phyloP scores from a whole-genome alignment of 1,140 invertebrate species.

The Eriocheir sinensis region DNA sequence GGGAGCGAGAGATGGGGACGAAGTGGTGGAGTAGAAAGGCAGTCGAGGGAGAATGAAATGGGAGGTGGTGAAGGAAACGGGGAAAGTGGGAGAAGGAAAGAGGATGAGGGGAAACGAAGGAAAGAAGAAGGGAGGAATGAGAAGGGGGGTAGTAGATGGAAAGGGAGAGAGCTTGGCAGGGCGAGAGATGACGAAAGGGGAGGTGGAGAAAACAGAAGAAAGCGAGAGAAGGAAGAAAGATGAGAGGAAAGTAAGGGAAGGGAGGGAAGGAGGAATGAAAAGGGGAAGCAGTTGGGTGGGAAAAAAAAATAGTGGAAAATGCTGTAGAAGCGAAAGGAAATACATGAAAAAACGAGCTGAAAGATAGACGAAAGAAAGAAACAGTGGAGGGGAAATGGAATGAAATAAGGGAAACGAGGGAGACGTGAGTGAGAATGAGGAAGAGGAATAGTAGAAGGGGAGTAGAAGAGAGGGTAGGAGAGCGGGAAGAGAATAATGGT shows the following conservation, averaged over 20 bases:
- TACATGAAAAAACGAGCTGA: no score
- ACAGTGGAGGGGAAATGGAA: background rate
- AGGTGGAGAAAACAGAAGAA: background rate
- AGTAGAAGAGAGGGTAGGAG: background rate
- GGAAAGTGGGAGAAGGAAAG: no score
- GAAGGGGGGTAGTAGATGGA: background rate
- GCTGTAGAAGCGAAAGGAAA: no score
- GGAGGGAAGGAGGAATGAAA: background rate
- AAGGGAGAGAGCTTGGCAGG: background rate
- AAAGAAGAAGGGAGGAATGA: background rate
- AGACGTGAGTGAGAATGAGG: background rate
- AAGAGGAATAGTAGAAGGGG: background rate
- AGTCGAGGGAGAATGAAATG: no score
- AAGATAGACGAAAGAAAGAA: no score
- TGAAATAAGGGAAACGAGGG: background rate
- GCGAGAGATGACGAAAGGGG: background rate
- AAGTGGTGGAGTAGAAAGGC: background rate
- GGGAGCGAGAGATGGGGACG: no score
- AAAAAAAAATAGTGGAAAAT: no score
- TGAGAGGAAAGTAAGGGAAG: background rate
- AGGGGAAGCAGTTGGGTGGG: no score
- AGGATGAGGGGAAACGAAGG: background rate
- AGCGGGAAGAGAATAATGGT: no score
- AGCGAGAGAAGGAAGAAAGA: background rate
- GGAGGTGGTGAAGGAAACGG: background rate